Base-by-base conservation (phyloP, 1,140 invertebrate genomes). In the Arion vulgaris region DNA sequence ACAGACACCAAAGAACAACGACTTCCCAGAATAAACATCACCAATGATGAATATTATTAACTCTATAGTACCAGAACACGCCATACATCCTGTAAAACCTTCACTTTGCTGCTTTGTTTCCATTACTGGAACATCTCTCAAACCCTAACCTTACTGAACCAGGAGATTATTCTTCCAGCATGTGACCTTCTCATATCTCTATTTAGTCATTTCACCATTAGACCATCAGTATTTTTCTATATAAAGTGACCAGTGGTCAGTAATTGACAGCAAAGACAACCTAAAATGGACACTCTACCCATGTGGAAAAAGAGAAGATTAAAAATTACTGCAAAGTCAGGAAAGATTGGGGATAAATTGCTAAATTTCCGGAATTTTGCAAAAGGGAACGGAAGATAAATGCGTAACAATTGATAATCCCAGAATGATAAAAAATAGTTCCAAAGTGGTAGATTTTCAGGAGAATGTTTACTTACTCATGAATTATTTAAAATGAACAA, bases 241-340 rank as follows among this genome's bases (percentile, higher is more conserved):
- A 62, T 13, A n/a, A 62, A 62, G 57, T 62, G 57, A 62, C 57
- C 57, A 62, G 5, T 62, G 57, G 57, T 62, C 57, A 62, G 57
- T 62, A 62, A 62, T 62, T 62, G 57, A n/a, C 57, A 5, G 57
- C 57, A 62, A 62, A 62, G 57, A 62, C 57, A 62, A 15, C 57
- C 4, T n/a, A 62, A 62, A n/a, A n/a, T 62, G 57, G 57, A n/a
- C 26, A 5, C 26, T 62, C 57, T 62, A 62, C 45, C 57, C 57
- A n/a, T 19, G 57, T 62, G 57, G 57, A 62, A 62, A 62, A 62
- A 62, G 57, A n/a, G 57, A 23, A 62, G 57, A 62, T 62, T 62
- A 62, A 62, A 62, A 62, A 62, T 19, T 62, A 15, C 26, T 62
- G 57, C 13, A n/a, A 15, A 23, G 57, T 62, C 57, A 13, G 26